These are phyloP conservation scores for Notospermus geniculatus DNA, from an alignment of 1,140 invertebrate genomes.

Conservation along the genomic window DNA sequence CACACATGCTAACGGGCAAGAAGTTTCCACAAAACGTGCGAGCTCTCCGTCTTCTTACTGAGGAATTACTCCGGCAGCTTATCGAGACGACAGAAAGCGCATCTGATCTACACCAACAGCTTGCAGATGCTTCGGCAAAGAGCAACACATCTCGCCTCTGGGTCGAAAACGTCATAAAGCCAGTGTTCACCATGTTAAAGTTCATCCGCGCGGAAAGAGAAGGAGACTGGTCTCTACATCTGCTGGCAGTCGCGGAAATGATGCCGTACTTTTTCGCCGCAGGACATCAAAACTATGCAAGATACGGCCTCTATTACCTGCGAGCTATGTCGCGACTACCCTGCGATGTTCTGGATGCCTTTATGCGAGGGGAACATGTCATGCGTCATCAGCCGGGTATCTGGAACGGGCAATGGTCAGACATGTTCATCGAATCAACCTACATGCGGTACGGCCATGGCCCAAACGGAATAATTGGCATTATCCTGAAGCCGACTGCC, in stretches of 20 bases:
- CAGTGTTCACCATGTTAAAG: conserved; percentile 29
- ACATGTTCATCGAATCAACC: conserved; percentile 29
- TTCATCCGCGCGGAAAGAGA: conserved; percentile 32
- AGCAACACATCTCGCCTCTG: conserved; percentile 31
- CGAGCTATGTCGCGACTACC: conserved; percentile 20
- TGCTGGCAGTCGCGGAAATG: conserved; percentile 21
- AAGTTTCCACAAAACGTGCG: conserved; percentile 30
- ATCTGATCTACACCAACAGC: background rate
- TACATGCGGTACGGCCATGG: conserved; percentile 32
- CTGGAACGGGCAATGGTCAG: conserved; percentile 27
- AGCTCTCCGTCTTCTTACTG: conserved; percentile 24
- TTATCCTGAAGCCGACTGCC: conserved; percentile 19
- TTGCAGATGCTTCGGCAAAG: conserved; percentile 7
- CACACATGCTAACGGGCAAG: conserved; percentile 26
- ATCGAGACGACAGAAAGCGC: background rate
- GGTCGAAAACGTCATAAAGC: conserved; percentile 29
- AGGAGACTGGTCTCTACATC: conserved; percentile 31
- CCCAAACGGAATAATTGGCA: conserved; percentile 20
- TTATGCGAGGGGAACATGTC: conserved; percentile 24
- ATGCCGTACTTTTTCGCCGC: conserved; percentile 35
- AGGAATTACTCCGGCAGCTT: conserved; percentile 19
- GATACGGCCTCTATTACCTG: conserved; percentile 32
- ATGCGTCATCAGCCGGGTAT: conserved; percentile 26
- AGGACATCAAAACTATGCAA: conserved; percentile 31
- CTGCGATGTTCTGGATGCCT: conserved; percentile 8